phyloP scores from a whole-genome alignment of 2,113 vertebrate species.

The Dicerorhinus sumatrensis region DNA sequence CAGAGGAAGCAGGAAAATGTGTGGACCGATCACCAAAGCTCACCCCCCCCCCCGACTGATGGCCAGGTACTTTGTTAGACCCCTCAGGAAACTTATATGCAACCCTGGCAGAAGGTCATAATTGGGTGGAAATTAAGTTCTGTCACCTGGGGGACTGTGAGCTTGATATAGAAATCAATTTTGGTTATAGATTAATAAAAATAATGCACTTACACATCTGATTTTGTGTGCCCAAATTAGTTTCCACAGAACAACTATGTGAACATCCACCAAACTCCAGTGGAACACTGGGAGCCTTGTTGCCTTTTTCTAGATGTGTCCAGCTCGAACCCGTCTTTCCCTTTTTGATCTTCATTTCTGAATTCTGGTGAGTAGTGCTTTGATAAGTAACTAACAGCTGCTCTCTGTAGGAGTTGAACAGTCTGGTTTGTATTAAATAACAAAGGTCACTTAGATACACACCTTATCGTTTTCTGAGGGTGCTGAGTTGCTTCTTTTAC shows the following conservation, averaged over 20 bases:
- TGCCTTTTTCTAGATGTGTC: background rate
- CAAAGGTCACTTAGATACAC: conserved; percentile 17
- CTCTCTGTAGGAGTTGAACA: background rate
- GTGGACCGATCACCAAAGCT: no score
- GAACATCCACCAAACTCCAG: background rate
- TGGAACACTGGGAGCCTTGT: no score
- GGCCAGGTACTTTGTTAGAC: background rate
- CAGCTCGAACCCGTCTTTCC: background rate
- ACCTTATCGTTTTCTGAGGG: background rate
- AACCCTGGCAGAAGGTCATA: background rate
- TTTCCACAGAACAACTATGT: background rate
- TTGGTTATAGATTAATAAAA: background rate
- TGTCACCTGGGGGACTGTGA: background rate
- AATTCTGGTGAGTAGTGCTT: background rate
- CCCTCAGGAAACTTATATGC: background rate
- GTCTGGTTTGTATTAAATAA: conserved; percentile 48
- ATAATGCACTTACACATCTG: background rate
- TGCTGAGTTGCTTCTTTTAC: background rate
- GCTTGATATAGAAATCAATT: conserved; percentile 54
- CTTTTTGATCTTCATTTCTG: conserved; percentile 46
- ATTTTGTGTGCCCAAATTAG: background rate
- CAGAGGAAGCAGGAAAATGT: background rate
- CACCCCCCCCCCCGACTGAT: rapidly evolving
- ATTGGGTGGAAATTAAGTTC: background rate
- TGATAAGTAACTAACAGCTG: background rate